Evolutionary conservation across 2,888 invertebrate species (phyloP).

Genomic region (Chromoteleia sp.): DNA sequence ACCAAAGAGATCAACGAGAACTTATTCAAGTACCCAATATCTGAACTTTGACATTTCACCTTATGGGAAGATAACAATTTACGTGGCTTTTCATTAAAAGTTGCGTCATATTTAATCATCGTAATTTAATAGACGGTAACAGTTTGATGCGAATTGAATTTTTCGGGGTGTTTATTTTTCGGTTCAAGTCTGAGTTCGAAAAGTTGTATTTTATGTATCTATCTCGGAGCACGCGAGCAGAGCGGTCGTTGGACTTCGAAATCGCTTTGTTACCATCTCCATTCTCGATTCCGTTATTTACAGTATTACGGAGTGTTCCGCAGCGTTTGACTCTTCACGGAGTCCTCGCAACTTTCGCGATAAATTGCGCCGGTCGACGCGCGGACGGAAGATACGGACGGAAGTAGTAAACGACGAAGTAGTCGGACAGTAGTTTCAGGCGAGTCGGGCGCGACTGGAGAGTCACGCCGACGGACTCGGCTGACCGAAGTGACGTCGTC

Average conservation of each 20-base stretch:
- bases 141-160: slow-evolving; percentile 55
- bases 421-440: slow-evolving; percentile 43
- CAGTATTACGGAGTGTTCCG: slow-evolving; percentile 63
- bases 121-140: slow-evolving; percentile 27
- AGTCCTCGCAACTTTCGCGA: slow-evolving; percentile 62
- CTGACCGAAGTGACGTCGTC: slow-evolving; percentile 40
- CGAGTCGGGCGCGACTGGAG: slow-evolving; percentile 13
- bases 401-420: slow-evolving; percentile 64
- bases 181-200: slow-evolving; percentile 18
- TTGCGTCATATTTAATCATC: slow-evolving; percentile 5
- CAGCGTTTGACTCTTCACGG: slow-evolving; percentile 64
- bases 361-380: slow-evolving; percentile 59
- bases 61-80: no score
- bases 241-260: slow-evolving; percentile 55
- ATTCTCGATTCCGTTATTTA: slow-evolving; percentile 68
- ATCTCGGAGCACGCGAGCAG: slow-evolving; percentile 37
- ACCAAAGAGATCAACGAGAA: no score
- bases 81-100: slow-evolving; percentile 11
- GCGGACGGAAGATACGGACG: slow-evolving; percentile 59
- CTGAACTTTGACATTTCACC: no score
- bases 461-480: slow-evolving; percentile 14
- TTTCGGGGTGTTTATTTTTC: slow-evolving; percentile 52
- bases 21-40: no score
- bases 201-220: slow-evolving; percentile 65
- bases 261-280: slow-evolving; percentile 63